These are phyloP conservation scores for Lysandra coridon DNA, from an alignment of 2,888 invertebrate genomes.

Conservation along the genomic window DNA sequence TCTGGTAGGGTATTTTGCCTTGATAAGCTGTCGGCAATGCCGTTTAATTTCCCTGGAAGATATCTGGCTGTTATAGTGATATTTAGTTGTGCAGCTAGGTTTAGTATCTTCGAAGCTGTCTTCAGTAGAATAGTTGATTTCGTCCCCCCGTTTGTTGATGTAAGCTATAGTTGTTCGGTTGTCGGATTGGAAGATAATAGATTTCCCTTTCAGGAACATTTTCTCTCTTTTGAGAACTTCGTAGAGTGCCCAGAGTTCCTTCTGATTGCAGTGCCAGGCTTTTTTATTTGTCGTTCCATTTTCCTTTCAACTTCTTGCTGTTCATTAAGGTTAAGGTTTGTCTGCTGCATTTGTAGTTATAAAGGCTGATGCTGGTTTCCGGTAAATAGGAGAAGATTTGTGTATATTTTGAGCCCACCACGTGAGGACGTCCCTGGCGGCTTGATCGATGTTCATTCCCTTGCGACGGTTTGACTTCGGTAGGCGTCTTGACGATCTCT, in stretches of 20 bases:
- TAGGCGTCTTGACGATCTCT: constrained; percentile 28
- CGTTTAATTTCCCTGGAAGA: constrained; percentile 40
- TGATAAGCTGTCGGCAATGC: constrained; percentile 40
- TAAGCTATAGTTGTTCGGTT: constrained; percentile 37
- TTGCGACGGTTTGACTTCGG: constrained; percentile 8
- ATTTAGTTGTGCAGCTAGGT: constrained; percentile 29
- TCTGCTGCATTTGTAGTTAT: no score
- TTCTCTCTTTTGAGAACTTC: background rate
- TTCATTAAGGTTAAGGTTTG: no score
- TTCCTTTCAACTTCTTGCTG: constrained; percentile 6
- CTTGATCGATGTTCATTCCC: no score
- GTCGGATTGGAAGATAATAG: constrained; percentile 36
- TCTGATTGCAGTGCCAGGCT: constrained; percentile 36
- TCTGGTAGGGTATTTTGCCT: constrained; percentile 35
- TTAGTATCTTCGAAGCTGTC: constrained; percentile 31
- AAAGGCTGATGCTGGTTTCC: no score
- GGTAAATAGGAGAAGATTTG: no score
- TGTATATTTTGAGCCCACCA: no score
- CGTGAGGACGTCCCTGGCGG: no score
- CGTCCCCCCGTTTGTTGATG: constrained; percentile 37
- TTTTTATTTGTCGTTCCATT: constrained; percentile 33
- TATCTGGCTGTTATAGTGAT: constrained; percentile 35
- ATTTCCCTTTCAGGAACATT: background rate
- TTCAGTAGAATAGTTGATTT: constrained; percentile 33
- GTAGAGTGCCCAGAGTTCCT: constrained; percentile 27